Evolutionary conservation across 2,797 vertebrate genomes (phyloP).

Genomic region (Eleutherodactylus coqui): DNA sequence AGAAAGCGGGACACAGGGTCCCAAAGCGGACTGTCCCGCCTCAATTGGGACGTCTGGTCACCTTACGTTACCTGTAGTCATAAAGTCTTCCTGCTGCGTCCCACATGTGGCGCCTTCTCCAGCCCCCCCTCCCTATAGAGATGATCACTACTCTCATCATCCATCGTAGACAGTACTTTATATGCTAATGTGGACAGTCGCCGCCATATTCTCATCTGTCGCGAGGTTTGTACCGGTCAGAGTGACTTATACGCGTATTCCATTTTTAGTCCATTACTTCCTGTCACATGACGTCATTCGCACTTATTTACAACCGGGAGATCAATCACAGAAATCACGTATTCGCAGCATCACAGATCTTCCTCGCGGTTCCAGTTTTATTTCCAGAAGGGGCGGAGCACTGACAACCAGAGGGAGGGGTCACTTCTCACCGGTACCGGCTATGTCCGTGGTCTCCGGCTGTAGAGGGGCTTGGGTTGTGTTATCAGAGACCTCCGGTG

Average conservation of each 20-base stretch:
- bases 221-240: not conserved
- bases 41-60: too few species aligned
- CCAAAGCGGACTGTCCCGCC: too few species aligned
- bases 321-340: too few species aligned
- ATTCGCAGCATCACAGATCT: not conserved
- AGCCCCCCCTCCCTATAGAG: not conserved
- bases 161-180: not conserved
- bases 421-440: too few species aligned
- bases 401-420: not conserved
- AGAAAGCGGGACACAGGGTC: too few species aligned
- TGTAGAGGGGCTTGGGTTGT: not conserved
- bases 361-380: not conserved
- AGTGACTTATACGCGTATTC: too few species aligned
- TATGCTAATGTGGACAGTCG: not conserved
- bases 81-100: slow-evolving; percentile 55
- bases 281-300: not conserved
- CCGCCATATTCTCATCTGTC: too few species aligned
- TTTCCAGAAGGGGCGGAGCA: not conserved
- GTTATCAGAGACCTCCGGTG: too few species aligned
- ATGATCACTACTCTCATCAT: not conserved
- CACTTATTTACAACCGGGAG: not conserved
- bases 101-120: slow-evolving; percentile 20
- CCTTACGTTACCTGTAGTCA: slow-evolving; percentile 53
- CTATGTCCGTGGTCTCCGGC: too few species aligned
- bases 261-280: too few species aligned